phyloP scores from a whole-genome alignment of 2,888 invertebrate species.

The Drosophila maculinotata region DNA sequence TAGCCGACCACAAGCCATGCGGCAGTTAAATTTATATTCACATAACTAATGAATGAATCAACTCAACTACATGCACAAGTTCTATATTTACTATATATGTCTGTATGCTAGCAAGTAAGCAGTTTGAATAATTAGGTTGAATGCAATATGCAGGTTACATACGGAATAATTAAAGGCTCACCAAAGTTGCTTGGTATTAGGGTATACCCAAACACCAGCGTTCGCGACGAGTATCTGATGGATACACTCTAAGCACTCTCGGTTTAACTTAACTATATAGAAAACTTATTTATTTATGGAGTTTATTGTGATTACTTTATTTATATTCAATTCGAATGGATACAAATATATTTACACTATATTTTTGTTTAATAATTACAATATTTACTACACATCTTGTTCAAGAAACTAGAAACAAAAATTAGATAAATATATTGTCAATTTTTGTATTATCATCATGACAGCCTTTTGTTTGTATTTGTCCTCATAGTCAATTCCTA shows the following conservation, averaged over 20 bases:
- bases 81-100: slow-evolving; percentile 3
- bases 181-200: slow-evolving; percentile 19
- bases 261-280: not conserved
- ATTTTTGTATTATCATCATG: too few species aligned
- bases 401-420: too few species aligned
- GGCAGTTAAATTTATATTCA: slow-evolving; percentile 21
- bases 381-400: too few species aligned
- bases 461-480: not conserved
- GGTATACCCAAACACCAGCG: slow-evolving; percentile 8
- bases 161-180: slow-evolving; percentile 47
- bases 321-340: too few species aligned
- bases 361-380: not conserved
- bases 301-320: not conserved
- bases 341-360: not conserved
- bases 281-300: not conserved
- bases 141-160: slow-evolving; percentile 44
- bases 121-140: slow-evolving; percentile 64
- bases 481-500: too few species aligned
- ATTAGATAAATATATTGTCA: too few species aligned
- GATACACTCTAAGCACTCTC: not conserved
- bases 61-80: not conserved
- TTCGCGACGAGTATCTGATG: not conserved
- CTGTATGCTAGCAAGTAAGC: not conserved
- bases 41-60: slow-evolving; percentile 13
- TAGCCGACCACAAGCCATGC: slow-evolving; percentile 33